phyloP scores from a whole-genome alignment of 2,797 vertebrate species.

The Gymnothorax reevesii region DNA sequence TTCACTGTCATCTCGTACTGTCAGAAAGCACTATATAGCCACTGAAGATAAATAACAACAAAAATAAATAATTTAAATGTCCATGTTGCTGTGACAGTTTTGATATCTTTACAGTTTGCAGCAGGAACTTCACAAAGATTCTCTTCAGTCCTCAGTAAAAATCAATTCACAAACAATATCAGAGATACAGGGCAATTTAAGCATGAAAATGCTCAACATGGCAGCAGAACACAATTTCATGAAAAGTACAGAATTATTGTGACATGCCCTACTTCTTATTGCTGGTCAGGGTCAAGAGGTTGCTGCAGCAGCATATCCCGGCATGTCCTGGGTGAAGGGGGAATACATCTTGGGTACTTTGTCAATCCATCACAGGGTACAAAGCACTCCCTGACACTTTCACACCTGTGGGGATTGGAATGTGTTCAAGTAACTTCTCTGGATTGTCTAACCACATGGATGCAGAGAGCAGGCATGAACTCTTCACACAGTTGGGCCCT shows the following conservation, averaged over 20 bases:
- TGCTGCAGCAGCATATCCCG: no score
- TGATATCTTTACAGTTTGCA: background rate
- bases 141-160: background rate
- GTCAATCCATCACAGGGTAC: no score
- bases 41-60: background rate
- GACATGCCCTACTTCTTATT: background rate
- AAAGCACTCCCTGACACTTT: no score
- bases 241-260: background rate
- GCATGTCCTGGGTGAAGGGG: no score
- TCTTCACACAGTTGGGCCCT: no score
- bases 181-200: background rate
- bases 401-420: no score
- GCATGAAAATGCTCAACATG: background rate
- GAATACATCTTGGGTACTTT: no score
- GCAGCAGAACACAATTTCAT: background rate
- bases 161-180: background rate
- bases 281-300: no score
- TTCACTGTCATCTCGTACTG: background rate
- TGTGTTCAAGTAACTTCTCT: no score
- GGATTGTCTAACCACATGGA: no score
- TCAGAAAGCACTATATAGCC: background rate
- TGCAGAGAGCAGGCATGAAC: no score
- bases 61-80: constrained; percentile 4
- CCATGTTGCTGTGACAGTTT: background rate
- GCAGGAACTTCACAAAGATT: background rate